Evolutionary conservation across 2,888 invertebrate genomes (phyloP).

Genomic region (Anaspis maculata): DNA sequence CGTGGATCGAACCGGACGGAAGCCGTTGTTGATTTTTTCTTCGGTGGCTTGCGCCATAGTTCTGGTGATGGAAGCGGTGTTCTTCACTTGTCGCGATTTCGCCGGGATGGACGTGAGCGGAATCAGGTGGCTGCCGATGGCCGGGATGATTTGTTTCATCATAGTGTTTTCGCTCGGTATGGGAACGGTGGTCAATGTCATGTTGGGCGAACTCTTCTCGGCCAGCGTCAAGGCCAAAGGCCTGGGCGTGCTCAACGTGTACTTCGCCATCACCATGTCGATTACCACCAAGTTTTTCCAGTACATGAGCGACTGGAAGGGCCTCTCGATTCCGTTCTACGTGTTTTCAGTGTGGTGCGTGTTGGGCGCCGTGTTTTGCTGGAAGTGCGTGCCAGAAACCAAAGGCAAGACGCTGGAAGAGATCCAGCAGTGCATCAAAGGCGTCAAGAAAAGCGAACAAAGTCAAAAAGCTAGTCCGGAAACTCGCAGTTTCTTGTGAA

Average conservation of each 20-base stretch:
- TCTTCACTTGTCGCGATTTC: conserved; percentile 30
- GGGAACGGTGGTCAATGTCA: conserved; percentile 21
- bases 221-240: conserved; percentile 32
- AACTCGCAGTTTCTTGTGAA: conserved; percentile 2
- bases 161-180: conserved; percentile 23
- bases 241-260: conserved; percentile 24
- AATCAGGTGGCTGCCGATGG: conserved; percentile 23
- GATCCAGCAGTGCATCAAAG: conserved; percentile 31
- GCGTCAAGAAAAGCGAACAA: conserved; percentile 1
- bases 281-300: conserved; percentile 31
- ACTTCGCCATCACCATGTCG: conserved; percentile 25
- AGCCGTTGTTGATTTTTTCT: conserved; percentile 23
- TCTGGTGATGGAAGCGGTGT: conserved; percentile 20
- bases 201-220: conserved; percentile 27
- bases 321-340: conserved; percentile 28
- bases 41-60: conserved; percentile 15
- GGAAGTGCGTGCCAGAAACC: conserved; percentile 31
- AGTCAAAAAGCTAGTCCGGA: background rate
- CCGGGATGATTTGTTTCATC: conserved; percentile 20
- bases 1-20: conserved; percentile 25
- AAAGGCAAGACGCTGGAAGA: conserved; percentile 34
- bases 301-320: conserved; percentile 23
- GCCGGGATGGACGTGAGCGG: conserved; percentile 15
- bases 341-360: conserved; percentile 23
- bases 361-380: conserved; percentile 22